Conservation (phyloP, 64 coral and sea anemone species). For the Montipora capricornis region DNA sequence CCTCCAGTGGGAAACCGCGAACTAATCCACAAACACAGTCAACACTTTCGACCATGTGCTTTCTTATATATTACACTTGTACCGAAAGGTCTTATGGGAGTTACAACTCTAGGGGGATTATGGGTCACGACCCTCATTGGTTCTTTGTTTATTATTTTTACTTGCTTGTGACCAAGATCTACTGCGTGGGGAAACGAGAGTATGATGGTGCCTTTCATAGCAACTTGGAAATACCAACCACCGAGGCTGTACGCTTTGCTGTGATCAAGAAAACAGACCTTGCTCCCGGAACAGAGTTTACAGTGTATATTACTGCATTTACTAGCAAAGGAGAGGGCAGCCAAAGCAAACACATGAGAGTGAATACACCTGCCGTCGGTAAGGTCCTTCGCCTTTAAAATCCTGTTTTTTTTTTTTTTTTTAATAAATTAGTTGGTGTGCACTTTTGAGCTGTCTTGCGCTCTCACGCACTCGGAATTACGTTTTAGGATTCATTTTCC, state of each 20-base stretch:
- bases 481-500: no score
- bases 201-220: slow-evolving; percentile 20
- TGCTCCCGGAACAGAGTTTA: slow-evolving; percentile 53
- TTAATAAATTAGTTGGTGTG: no score
- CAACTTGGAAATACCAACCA: background rate
- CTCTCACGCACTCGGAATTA: no score
- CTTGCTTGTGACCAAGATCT: slow-evolving; percentile 1
- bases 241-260: background rate
- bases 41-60: no score
- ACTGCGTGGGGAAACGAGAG: slow-evolving; percentile 22
- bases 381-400: background rate
- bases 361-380: slow-evolving; percentile 22
- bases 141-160: background rate
- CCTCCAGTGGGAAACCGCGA: no score
- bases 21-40: no score
- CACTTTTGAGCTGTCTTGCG: no score
- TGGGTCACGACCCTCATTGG: no score
- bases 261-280: background rate
- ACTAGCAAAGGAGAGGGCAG: slow-evolving; percentile 39
- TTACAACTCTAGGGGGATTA: no score
- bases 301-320: slow-evolving; percentile 30
- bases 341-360: background rate
- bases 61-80: no score
- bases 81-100: no score
- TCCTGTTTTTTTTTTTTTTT: no score